These are phyloP conservation scores for Peromyscus aztecus DNA, from an alignment of 2,797 vertebrate genomes.

Conservation along the genomic window DNA sequence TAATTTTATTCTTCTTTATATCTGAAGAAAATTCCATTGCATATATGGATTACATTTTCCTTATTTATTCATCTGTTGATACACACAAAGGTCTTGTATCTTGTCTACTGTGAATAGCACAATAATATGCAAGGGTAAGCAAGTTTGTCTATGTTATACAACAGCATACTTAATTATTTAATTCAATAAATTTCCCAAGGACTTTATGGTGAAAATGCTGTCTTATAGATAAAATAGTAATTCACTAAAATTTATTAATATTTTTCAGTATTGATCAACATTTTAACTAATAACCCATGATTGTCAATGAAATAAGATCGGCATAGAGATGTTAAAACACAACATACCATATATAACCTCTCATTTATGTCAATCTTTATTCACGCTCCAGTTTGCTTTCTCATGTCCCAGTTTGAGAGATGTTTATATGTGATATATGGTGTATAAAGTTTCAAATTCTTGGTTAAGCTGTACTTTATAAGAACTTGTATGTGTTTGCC, in stretches of 20 bases:
- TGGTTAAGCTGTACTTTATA: not conserved
- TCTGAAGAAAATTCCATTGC: not conserved
- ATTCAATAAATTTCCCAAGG: not conserved
- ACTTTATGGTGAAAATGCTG: not conserved
- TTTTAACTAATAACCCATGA: not conserved
- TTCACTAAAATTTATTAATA: not conserved
- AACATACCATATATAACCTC: not conserved
- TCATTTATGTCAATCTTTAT: not conserved
- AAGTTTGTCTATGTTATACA: not conserved
- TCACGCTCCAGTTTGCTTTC: not conserved
- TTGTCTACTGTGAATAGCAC: not conserved
- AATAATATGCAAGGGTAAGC: not conserved
- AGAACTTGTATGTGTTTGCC: not conserved
- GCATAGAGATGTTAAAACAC: not conserved
- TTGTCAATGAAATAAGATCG: constrained; percentile 10
- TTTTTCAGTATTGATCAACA: not conserved
- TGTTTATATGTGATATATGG: not conserved
- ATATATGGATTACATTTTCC: not conserved
- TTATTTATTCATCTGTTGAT: not conserved
- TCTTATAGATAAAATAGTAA: not conserved
- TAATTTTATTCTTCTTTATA: not conserved
- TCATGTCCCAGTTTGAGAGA: not conserved
- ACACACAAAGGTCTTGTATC: not conserved
- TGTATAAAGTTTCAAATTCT: not conserved
- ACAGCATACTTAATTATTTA: not conserved